phyloP scores from a whole-genome alignment of 2,113 vertebrate species.

The Steatornis caripensis region DNA sequence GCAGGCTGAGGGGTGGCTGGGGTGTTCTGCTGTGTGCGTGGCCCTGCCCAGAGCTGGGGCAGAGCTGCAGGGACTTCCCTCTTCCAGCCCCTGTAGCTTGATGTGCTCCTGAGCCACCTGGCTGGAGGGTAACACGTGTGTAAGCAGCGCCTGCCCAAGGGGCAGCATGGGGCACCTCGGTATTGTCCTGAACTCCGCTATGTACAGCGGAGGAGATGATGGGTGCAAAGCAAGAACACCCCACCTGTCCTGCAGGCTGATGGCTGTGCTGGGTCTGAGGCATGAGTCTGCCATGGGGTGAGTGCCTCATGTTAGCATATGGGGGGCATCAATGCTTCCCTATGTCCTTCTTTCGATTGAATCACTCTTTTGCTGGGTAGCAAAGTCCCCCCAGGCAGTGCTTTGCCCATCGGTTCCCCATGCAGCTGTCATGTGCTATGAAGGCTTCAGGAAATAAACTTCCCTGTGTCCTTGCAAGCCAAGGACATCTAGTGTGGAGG shows the following conservation, averaged over 20 bases:
- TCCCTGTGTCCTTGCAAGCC: not conserved
- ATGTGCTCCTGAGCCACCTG: not conserved
- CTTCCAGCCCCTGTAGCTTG: not conserved
- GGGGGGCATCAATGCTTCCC: not conserved
- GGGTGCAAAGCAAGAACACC: not conserved
- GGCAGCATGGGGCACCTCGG: rapidly evolving
- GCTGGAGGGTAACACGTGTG: not conserved
- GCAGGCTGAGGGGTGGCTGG: not conserved
- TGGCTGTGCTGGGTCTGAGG: not conserved
- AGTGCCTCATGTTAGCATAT: not conserved
- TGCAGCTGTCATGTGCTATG: not conserved
- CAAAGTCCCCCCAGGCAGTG: not conserved
- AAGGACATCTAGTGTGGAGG: not conserved
- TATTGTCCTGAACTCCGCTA: rapidly evolving
- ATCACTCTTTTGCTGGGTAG: not conserved
- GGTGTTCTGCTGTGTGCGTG: not conserved
- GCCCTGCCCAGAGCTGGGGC: not conserved
- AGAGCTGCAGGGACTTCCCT: not conserved
- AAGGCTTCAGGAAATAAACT: not conserved
- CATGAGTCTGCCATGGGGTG: not conserved
- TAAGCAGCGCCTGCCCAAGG: not conserved
- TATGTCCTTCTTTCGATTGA: rapidly evolving
- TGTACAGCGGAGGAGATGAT: rapidly evolving
- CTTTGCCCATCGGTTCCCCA: not conserved
- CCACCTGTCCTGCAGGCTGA: not conserved